Evolutionary conservation across 2,797 vertebrate genomes (phyloP).

Genomic region (Furcifer pardalis): DNA sequence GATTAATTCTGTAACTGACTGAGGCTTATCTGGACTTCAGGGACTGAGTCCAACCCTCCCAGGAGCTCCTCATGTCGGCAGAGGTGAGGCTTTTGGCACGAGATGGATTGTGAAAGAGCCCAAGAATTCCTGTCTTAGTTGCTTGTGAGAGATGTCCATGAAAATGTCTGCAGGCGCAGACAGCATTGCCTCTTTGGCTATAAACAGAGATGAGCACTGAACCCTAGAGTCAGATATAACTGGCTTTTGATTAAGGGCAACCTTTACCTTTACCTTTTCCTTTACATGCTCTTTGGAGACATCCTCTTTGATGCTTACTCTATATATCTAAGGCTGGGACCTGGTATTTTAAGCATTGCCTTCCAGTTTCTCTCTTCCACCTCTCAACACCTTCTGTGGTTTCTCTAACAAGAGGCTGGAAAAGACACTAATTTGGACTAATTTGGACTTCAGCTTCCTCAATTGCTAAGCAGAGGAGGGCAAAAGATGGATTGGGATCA

Average conservation of each 20-base stretch:
- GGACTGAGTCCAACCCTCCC: neutral
- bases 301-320: neutral
- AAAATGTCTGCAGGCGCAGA: too few species aligned
- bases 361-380: neutral
- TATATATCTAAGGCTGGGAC: neutral
- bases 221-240: too few species aligned
- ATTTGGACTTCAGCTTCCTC: neutral
- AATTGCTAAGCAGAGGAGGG: too few species aligned
- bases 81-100: neutral
- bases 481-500: neutral
- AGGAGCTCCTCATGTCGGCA: neutral
- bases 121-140: neutral
- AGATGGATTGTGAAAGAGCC: neutral
- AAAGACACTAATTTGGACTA: neutral
- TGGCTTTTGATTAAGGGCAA: too few species aligned
- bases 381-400: neutral
- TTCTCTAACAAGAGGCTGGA: neutral
- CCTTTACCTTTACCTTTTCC: too few species aligned
- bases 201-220: too few species aligned
- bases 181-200: too few species aligned
- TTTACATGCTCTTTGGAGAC: neutral
- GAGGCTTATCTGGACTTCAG: neutral
- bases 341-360: neutral
- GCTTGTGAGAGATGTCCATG: too few species aligned
- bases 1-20: neutral